These are phyloP conservation scores for Cremastobaeus sp. DNA, from an alignment of 2,888 invertebrate species.

Conservation along the genomic window DNA sequence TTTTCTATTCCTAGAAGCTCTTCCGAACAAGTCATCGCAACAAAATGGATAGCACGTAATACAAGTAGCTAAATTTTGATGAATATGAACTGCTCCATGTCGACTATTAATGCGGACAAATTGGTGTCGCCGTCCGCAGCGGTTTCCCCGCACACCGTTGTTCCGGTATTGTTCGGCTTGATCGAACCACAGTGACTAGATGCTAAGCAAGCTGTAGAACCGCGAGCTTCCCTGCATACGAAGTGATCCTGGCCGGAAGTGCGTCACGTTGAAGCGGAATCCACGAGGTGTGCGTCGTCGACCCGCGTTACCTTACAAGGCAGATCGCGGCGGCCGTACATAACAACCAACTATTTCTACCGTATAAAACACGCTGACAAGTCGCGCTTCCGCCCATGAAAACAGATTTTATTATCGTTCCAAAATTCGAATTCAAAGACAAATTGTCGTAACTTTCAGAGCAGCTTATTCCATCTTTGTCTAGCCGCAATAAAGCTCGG, in stretches of 20 bases:
- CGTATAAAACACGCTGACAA: slow-evolving; percentile 6
- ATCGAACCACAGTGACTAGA: slow-evolving; percentile 72
- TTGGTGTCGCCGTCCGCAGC: slow-evolving; percentile 6
- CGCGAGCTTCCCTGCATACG: slow-evolving; percentile 77
- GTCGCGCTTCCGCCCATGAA: slow-evolving; percentile 21
- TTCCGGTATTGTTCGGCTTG: slow-evolving; percentile 41
- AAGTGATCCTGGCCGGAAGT: slow-evolving; percentile 73
- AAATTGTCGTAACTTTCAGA: too few species aligned
- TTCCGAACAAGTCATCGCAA: slow-evolving; percentile 19
- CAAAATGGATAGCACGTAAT: slow-evolving; percentile 11
- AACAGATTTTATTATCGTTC: too few species aligned
- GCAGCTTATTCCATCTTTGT: too few species aligned
- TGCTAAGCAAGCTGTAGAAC: slow-evolving; percentile 78
- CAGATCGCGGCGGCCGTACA: slow-evolving; percentile 46
- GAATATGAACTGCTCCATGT: neutral
- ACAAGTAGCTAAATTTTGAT: neutral
- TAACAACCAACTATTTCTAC: slow-evolving; percentile 41
- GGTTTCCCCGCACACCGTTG: slow-evolving; percentile 16
- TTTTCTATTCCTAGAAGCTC: too few species aligned
- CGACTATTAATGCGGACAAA: slow-evolving; percentile 25
- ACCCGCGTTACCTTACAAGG: slow-evolving; percentile 58
- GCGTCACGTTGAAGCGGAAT: slow-evolving; percentile 70
- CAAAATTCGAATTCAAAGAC: too few species aligned
- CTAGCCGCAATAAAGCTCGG: too few species aligned
- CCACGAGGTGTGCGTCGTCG: slow-evolving; percentile 49